These are phyloP conservation scores for Drosophila paulistorum DNA, from an alignment of 1,140 invertebrate genomes.

Conservation along the genomic window DNA sequence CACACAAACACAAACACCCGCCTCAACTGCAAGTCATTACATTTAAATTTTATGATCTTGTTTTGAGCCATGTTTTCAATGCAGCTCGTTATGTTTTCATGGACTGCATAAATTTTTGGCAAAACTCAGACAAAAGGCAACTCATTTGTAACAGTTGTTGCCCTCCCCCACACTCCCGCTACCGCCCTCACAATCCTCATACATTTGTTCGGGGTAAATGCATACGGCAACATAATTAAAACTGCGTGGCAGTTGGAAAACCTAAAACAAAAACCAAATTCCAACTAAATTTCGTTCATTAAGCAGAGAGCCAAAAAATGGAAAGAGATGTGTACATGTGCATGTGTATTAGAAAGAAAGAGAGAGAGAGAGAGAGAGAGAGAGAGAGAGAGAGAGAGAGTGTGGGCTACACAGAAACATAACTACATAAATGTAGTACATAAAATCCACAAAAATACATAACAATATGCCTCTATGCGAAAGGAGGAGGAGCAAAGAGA, in stretches of 20 bases:
- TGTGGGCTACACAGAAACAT: neutral
- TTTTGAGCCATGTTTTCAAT: slow-evolving; percentile 19
- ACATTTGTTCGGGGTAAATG: slow-evolving; percentile 2
- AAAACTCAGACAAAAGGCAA: slow-evolving; percentile 19
- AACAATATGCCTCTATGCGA: neutral
- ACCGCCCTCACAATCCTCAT: neutral
- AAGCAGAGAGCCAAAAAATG: neutral
- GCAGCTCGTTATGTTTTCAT: slow-evolving; percentile 22
- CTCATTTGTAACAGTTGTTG: slow-evolving; percentile 19
- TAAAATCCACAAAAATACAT: slow-evolving; percentile 12
- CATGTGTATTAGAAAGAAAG: too few species aligned
- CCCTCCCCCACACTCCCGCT: neutral
- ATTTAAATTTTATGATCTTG: slow-evolving; percentile 25
- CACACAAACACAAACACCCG: neutral
- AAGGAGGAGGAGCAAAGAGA: neutral
- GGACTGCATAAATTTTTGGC: slow-evolving; percentile 20
- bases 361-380: too few species aligned
- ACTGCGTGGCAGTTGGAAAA: slow-evolving; percentile 10
- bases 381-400: too few species aligned
- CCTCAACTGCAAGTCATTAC: neutral
- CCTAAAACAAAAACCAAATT: slow-evolving; percentile 12
- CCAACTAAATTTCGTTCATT: slow-evolving; percentile 18
- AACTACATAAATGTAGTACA: slow-evolving; percentile 4
- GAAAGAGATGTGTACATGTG: neutral
- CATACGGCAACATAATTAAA: slow-evolving; percentile 19